These are phyloP conservation scores for Eucriotettix oculatus DNA, from an alignment of 2,888 invertebrate genomes.

Conservation along the genomic window DNA sequence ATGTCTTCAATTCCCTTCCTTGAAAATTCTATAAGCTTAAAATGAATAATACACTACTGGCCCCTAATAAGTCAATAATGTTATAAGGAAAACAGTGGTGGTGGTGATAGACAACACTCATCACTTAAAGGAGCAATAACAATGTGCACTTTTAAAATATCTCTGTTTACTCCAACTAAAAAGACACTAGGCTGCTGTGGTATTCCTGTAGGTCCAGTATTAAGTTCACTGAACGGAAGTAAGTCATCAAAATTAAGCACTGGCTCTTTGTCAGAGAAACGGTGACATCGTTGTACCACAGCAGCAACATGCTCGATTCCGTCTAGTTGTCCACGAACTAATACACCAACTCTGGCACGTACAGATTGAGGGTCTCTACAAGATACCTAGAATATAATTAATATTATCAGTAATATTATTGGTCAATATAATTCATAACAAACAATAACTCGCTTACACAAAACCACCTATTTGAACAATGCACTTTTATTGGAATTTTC, in stretches of 20 bases:
- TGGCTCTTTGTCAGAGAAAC: slow-evolving; percentile 51
- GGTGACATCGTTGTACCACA: slow-evolving; percentile 52
- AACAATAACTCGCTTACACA: too few species aligned
- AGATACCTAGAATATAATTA: slow-evolving; percentile 33
- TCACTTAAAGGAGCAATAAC: slow-evolving; percentile 49
- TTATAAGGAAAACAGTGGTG: not conserved
- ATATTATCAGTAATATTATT: too few species aligned
- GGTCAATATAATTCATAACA: too few species aligned
- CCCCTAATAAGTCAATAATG: too few species aligned
- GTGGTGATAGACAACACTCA: not conserved
- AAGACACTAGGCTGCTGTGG: slow-evolving; percentile 27
- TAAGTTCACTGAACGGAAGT: slow-evolving; percentile 60
- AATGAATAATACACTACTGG: too few species aligned
- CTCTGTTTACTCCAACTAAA: slow-evolving; percentile 47
- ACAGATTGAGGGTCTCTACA: slow-evolving; percentile 46
- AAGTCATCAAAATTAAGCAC: slow-evolving; percentile 49
- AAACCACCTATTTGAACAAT: too few species aligned
- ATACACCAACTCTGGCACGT: slow-evolving; percentile 47
- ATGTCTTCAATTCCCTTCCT: too few species aligned
- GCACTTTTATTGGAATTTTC: too few species aligned
- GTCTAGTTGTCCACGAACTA: slow-evolving; percentile 58
- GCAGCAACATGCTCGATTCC: slow-evolving; percentile 58
- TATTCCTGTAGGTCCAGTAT: slow-evolving; percentile 22
- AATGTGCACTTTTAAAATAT: slow-evolving; percentile 59
- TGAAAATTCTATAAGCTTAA: too few species aligned